Evolutionary conservation across 1,140 invertebrate genomes (phyloP).

Genomic region (Drosophila pachea): DNA sequence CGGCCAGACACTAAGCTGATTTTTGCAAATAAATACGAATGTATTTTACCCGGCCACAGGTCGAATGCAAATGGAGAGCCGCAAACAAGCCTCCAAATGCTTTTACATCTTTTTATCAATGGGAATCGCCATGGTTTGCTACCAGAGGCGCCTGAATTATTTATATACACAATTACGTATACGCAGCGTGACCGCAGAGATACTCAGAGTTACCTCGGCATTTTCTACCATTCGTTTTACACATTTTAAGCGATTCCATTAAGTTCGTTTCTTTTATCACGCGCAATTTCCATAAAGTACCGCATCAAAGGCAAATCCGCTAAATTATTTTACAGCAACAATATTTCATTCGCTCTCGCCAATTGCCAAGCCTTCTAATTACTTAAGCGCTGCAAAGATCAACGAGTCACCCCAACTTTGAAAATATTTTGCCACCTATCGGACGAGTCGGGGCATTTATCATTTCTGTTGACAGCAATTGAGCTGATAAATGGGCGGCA

Average conservation of each 20-base stretch:
- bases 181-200: conserved; percentile 16
- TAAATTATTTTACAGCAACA: conserved; percentile 8
- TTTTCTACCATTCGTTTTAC: too few relatives aligned
- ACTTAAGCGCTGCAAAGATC: conserved; percentile 23
- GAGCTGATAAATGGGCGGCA: background rate
- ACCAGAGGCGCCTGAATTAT: conserved; percentile 19
- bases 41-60: conserved; percentile 35
- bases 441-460: background rate
- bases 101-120: conserved; percentile 6
- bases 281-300: conserved; percentile 26
- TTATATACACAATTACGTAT: conserved; percentile 23
- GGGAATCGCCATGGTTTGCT: background rate
- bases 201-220: conserved; percentile 17
- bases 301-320: conserved; percentile 41
- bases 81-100: conserved; percentile 2
- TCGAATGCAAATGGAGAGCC: conserved; percentile 56
- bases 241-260: too few relatives aligned
- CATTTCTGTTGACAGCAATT: background rate
- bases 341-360: background rate
- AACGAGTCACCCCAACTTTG: conserved; percentile 1
- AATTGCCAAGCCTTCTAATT: conserved; percentile 37
- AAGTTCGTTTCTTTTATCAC: conserved; percentile 44
- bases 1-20: conserved; percentile 18
- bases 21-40: conserved; percentile 41
- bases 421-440: conserved; percentile 29